Evolutionary conservation across 2,888 invertebrate species (phyloP), one percentile per base, ranked within the genome.

Genomic region (Mylabris sibirica): DNA sequence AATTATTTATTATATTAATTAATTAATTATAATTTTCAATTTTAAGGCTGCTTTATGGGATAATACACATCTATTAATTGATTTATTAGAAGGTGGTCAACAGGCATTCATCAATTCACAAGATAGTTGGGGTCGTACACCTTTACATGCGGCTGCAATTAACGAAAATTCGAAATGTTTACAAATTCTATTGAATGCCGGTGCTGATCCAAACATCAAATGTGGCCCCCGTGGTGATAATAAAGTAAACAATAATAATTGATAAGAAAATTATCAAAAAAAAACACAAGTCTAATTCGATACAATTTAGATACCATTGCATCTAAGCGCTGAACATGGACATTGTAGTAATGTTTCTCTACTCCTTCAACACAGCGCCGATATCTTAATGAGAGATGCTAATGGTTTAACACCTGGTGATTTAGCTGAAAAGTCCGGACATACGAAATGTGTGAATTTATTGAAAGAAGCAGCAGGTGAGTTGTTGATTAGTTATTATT

Each of bases 11-110:
- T 66, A 34, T 22, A 14, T 62, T 12, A 41, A 57, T 66, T 38
- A 41, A 24, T 44, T 38, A 26, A 34, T 49, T 8, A 60, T 64
- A 60, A 22, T 24, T 14, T 60, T 67, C n/a, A 26, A 71, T 79
- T 82, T 57, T 74, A 92, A n/a, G 91, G 94, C 95, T 14, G 94
- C 95, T 0, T 84, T 95, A 17, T 96, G 96, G 95, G 95, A 95
- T 83, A 96, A 96, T 81, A 90, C 92, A 20, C 95, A 96, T 80
- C 87, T 96, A 0, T 86, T 96, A n/a, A 90, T 91, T 79, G 95
- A 95, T 84, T 86, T 96, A 34, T 79, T 96, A 8, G 87, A 89
- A 59, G 94, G 94, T 0, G 91, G 92, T 64, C 86, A 89, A 73
- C 88, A 89, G 71, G 76, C 79, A 26, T 88, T 82, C 83, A 87